Conservation (phyloP, 2,113 vertebrate species). For the Sarotherodon lohbergeri region DNA sequence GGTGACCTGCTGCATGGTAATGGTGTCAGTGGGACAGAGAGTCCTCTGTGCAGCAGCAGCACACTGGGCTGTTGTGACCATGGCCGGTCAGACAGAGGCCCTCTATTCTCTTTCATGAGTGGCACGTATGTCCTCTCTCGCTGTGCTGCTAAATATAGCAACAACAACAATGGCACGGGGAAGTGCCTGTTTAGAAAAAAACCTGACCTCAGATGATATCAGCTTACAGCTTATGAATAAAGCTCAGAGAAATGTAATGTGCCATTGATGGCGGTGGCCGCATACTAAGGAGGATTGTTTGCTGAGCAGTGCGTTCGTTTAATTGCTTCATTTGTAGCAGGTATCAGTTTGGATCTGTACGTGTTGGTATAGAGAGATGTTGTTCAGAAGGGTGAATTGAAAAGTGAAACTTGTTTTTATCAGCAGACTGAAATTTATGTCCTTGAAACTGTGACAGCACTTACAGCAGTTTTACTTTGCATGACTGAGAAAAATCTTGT, state of each 20-base stretch:
- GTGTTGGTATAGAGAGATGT: not conserved
- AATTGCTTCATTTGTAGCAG: not conserved
- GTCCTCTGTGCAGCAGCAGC: conserved; percentile 48
- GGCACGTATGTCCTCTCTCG: conserved; percentile 49
- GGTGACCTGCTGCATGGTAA: conserved; percentile 43
- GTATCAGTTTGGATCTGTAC: not conserved
- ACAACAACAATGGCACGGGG: conserved; percentile 53
- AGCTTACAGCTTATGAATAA: conserved; percentile 47
- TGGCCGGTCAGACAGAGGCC: conserved; percentile 42
- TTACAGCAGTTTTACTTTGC: not conserved
- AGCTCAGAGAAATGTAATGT: conserved; percentile 18
- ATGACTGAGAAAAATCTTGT: not conserved
- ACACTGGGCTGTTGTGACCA: conserved; percentile 64
- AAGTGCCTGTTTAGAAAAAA: conserved; percentile 32
- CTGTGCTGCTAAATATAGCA: conserved; percentile 60
- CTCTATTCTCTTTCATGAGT: conserved; percentile 52
- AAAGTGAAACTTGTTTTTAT: not conserved
- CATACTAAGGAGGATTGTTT: conserved; percentile 3
- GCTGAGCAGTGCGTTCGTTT: not conserved
- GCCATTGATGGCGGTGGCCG: not conserved
- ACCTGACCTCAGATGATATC: conserved; percentile 54
- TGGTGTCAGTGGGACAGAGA: conserved; percentile 51
- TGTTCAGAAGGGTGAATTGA: not conserved
- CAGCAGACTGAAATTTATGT: not conserved
- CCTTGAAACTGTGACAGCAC: fast-evolving